These are phyloP conservation scores for Arvicanthis niloticus DNA, from an alignment of 2,113 vertebrate species.

Conservation along the genomic window DNA sequence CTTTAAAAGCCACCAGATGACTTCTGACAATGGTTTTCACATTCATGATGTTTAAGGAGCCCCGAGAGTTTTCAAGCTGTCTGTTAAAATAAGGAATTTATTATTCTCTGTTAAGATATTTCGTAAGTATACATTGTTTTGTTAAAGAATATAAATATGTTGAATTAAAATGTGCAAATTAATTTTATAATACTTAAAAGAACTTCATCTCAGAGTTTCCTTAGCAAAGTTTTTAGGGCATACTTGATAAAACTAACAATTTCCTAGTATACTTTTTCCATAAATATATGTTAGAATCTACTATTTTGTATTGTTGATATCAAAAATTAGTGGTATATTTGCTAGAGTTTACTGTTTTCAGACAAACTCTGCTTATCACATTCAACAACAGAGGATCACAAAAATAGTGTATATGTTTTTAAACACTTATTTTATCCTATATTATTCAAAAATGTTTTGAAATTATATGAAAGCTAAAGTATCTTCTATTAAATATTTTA, in stretches of 20 bases:
- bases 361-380: not conserved
- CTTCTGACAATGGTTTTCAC: not conserved
- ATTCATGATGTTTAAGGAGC: not conserved
- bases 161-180: not conserved
- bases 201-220: not conserved
- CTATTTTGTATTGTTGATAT: not conserved
- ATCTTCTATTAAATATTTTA: not conserved
- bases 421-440: not conserved
- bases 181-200: not conserved
- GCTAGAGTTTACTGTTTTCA: not conserved
- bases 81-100: not conserved
- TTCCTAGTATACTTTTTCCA: not conserved
- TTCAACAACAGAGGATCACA: not conserved
- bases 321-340: not conserved
- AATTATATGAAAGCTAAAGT: not conserved
- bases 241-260: not conserved
- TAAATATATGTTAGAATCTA: not conserved
- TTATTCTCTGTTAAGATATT: not conserved
- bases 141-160: not conserved
- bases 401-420: constrained; percentile 5
- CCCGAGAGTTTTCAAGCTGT: not conserved
- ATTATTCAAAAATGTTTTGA: not conserved
- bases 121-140: not conserved
- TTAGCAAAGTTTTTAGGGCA: not conserved
- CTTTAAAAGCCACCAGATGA: not conserved